Conservation (phyloP, 1,140 invertebrate genomes). For the Proales similis region DNA sequence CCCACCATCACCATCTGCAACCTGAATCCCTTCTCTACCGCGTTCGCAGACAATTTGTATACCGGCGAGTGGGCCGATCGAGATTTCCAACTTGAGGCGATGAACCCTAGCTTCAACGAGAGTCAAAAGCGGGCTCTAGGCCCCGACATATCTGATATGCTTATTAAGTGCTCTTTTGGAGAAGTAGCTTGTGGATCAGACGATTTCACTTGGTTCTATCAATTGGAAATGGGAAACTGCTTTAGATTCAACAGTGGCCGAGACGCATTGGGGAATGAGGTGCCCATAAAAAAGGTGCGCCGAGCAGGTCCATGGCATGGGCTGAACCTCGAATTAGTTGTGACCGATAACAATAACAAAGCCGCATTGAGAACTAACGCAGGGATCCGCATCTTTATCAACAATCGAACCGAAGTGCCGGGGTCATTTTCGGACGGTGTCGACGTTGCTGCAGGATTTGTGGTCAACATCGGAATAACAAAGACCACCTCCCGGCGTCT, state of each 20-base stretch:
- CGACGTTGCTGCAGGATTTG: neutral
- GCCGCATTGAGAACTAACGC: no score
- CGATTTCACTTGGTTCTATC: neutral
- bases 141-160: neutral
- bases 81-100: no score
- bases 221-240: neutral
- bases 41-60: no score
- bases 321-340: neutral
- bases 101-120: no score
- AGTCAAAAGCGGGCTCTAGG: no score
- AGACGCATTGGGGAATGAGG: neutral
- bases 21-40: neutral
- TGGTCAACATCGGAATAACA: conserved; percentile 7
- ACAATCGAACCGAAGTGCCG: no score
- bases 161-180: neutral
- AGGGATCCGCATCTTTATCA: no score
- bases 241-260: neutral
- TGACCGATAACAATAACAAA: no score
- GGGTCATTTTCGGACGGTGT: no score
- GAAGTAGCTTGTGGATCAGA: neutral
- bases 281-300: neutral
- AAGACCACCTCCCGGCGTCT: neutral
- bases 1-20: conserved; percentile 29
- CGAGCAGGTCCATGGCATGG: neutral
- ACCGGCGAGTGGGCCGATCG: no score